Percentiles rank a stretch among this genome's conserved stretches.
phyloP scores from a whole-genome alignment of 1,140 invertebrate genomes.

The Thaumetopoea pityocampa region DNA sequence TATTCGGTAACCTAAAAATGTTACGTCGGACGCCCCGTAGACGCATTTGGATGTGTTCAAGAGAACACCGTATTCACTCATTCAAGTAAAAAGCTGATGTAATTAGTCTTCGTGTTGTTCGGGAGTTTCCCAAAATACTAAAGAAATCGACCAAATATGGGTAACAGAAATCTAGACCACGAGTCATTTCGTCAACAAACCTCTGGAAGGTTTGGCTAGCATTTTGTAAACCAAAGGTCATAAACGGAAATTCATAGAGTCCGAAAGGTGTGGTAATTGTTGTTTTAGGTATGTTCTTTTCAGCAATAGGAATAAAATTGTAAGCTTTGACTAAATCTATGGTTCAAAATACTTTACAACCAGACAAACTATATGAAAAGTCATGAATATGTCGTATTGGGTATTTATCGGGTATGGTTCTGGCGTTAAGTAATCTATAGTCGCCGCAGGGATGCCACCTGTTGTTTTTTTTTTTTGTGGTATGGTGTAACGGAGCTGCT shows the following conservation, averaged over 20 bases:
- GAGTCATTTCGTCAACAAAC: background rate
- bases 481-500: background rate
- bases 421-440: background rate
- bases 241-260: background rate
- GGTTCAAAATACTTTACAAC: background rate
- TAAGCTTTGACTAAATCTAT: slow-evolving; percentile 1
- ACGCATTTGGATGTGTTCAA: too few species aligned
- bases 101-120: too few species aligned
- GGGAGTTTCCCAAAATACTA: too few species aligned
- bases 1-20: too few species aligned
- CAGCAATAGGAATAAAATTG: background rate
- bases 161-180: too few species aligned
- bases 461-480: background rate
- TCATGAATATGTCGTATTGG: background rate
- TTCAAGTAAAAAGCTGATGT: too few species aligned
- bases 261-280: background rate
- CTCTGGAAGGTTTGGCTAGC: background rate
- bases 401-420: slow-evolving; percentile 1
- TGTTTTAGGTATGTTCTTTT: background rate
- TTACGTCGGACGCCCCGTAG: too few species aligned
- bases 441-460: background rate
- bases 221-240: background rate
- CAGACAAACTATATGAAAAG: background rate
- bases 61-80: too few species aligned
- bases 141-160: too few species aligned